Evolutionary conservation across 2,888 invertebrate genomes (phyloP), one percentile per base, ranked within the genome.

Genomic region (Pristionchus arcanus): DNA sequence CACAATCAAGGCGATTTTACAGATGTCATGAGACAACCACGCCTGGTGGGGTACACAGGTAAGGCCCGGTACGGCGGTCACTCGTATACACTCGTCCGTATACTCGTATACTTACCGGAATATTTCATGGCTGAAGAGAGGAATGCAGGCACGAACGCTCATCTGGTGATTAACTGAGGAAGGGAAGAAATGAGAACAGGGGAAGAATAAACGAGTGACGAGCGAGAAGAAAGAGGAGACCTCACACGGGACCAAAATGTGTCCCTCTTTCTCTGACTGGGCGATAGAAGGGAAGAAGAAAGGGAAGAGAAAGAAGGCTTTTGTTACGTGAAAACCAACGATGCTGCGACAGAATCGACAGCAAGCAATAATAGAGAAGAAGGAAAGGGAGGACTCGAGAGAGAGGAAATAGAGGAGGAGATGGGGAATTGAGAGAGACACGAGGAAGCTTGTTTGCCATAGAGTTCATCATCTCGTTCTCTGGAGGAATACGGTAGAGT

Each of bases 61-160:
- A n/a, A n/a, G n/a, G n/a, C n/a, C n/a, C n/a, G n/a, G n/a, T n/a
- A n/a, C n/a, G n/a, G n/a, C n/a, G n/a, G 42, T 49, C 11, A 49
- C 42, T 13, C 42, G 1, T 3, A 7, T 49, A 3, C 42, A 13
- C 13, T 49, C 7, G 42, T 49, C 42, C 42, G 9, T 49, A 11
- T 49, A 1, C 42, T 49, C 13, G 1, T 0, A 5, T 13, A 74
- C 87, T 88, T 19, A 88, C 87, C 87, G 87, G 87, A 88, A 88
- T 21, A 88, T 74, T 42, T 88, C 87, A 59, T 88, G 87, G 74
- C 55, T 74, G 74, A 88, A 88, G 87, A 88, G 87, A 21, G 87
- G 87, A 53, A 88, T 42, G 74, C 87, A 88, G 55, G 74, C 87
- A 34, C 87, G 87, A 15, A 88, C 87, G 31, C 74, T 74, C 87